Percentiles rank a stretch among this genome's conserved stretches.
phyloP scores from a whole-genome alignment of 2,113 vertebrate species.

The Rissa tridactyla region DNA sequence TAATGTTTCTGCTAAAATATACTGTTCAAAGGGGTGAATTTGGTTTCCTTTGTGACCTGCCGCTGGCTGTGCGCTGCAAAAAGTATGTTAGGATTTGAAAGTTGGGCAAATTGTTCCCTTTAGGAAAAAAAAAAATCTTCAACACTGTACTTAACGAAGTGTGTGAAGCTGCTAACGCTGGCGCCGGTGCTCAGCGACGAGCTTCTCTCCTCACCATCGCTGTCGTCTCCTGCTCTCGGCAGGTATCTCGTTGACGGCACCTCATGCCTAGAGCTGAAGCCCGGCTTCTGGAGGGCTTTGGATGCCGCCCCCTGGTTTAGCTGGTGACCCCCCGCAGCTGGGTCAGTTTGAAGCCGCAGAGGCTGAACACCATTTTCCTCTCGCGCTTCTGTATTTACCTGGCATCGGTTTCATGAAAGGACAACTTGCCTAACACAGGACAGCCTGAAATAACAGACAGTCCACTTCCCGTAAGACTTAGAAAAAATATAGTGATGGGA shows the following conservation, averaged over 20 bases:
- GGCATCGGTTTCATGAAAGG: neutral
- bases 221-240: neutral
- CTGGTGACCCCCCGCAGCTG: too few relatives aligned
- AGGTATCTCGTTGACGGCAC: neutral
- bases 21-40: neutral
- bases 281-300: neutral
- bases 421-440: neutral
- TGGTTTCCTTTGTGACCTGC: neutral
- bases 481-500: neutral
- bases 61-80: neutral
- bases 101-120: neutral
- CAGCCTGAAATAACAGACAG: neutral
- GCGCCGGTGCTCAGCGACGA: neutral
- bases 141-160: neutral
- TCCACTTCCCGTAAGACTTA: neutral
- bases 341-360: neutral
- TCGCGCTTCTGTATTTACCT: neutral
- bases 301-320: neutral
- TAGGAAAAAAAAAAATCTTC: neutral
- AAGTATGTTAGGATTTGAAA: neutral
- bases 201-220: neutral
- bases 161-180: neutral
- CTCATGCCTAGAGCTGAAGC: neutral
- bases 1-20: neutral
- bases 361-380: neutral